Conservation (phyloP, 2,113 vertebrate species). For the Zootoca vivipara region DNA sequence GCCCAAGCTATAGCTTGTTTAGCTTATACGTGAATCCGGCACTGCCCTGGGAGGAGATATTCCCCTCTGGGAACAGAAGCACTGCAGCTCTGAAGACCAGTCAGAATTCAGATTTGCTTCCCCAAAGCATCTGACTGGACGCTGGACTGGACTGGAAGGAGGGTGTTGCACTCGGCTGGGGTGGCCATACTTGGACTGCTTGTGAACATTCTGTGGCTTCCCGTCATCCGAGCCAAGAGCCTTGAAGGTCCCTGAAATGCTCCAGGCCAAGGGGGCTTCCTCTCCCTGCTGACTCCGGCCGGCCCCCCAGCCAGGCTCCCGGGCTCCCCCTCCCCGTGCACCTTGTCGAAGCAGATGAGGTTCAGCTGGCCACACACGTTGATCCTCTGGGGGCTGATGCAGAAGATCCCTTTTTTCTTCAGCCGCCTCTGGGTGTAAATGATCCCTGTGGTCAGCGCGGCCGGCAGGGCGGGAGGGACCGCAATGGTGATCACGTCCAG, state of each 20-base stretch:
- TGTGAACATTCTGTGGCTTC: background rate
- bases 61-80: too few relatives aligned
- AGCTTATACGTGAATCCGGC: too few relatives aligned
- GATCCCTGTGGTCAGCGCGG: conserved; percentile 80
- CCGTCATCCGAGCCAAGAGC: too few relatives aligned
- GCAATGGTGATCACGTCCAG: conserved; percentile 83
- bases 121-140: too few relatives aligned
- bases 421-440: conserved; percentile 80
- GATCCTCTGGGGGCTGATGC: conserved; percentile 83
- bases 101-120: too few relatives aligned
- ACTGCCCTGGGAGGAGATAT: too few relatives aligned
- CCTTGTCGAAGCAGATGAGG: conserved; percentile 85
- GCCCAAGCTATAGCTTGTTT: too few relatives aligned
- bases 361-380: conserved; percentile 82
- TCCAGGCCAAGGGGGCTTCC: too few relatives aligned
- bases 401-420: conserved; percentile 80
- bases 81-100: too few relatives aligned
- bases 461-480: conserved; percentile 80
- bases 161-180: too few relatives aligned
- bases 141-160: too few relatives aligned
- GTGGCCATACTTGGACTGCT: background rate
- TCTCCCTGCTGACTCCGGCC: background rate
- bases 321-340: conserved; percentile 29
- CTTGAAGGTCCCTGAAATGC: background rate
- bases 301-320: background rate